phyloP scores from a whole-genome alignment of 2,113 vertebrate genomes.

The Mesitornis unicolor region DNA sequence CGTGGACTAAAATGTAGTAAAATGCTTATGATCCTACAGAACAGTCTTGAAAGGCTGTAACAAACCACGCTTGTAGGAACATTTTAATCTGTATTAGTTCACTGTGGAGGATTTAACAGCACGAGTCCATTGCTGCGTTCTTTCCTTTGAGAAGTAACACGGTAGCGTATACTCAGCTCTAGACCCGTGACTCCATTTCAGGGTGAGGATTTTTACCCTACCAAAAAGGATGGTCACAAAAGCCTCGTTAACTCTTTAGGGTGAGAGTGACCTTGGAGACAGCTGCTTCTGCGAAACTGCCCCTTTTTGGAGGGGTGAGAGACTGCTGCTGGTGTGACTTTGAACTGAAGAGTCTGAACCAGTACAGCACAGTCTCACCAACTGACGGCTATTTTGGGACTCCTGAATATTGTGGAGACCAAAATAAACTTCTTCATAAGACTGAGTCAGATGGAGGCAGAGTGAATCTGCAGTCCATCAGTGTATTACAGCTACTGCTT shows the following conservation, averaged over 20 bases:
- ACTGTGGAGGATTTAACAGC: not conserved
- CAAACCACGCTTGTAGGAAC: not conserved
- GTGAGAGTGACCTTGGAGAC: not conserved
- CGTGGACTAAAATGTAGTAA: not conserved
- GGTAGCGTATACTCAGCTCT: not conserved
- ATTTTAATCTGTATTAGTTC: not conserved
- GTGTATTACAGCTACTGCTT: not conserved
- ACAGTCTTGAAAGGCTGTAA: not conserved
- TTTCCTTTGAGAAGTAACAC: not conserved
- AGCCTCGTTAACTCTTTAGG: not conserved
- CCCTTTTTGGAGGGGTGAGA: not conserved
- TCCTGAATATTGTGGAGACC: not conserved
- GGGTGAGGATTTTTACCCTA: not conserved
- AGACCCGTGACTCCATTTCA: not conserved
- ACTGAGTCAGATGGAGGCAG: not conserved
- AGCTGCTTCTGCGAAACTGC: not conserved
- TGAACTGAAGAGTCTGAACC: not conserved
- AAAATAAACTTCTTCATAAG: not conserved
- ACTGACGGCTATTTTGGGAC: not conserved
- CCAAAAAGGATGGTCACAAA: not conserved
- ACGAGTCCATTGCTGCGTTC: not conserved
- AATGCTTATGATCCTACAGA: not conserved
- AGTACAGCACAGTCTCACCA: not conserved
- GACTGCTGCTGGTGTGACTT: not conserved
- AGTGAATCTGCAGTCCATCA: not conserved